Percentiles rank a stretch among this genome's conserved stretches.
These are phyloP conservation scores for Lemur catta DNA, from an alignment of 2,797 vertebrate genomes.

Conservation along the genomic window DNA sequence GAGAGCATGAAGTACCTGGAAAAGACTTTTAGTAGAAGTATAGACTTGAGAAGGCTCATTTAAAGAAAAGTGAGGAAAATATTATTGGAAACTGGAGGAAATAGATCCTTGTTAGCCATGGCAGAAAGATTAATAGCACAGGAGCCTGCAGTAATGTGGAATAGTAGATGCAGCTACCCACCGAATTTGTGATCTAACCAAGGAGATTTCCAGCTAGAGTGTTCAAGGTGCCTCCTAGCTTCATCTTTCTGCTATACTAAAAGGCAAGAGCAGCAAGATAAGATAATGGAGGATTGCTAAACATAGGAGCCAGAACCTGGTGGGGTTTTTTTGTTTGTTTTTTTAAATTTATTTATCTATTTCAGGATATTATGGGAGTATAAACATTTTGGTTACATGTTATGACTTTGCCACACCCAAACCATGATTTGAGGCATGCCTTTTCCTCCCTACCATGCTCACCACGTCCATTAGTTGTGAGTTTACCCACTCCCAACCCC, in stretches of 20 bases:
- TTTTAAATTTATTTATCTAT: too few species aligned
- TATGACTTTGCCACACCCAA: too few species aligned
- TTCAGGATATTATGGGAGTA: too few species aligned
- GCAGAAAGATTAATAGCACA: neutral
- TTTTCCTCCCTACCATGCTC: too few species aligned
- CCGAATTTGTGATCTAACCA: neutral
- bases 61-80: neutral
- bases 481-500: too few species aligned
- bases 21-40: neutral
- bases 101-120: neutral
- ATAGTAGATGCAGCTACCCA: neutral
- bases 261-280: neutral
- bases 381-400: too few species aligned
- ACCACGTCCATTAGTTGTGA: too few species aligned
- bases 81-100: neutral
- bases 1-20: neutral
- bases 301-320: neutral
- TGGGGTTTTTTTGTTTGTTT: too few species aligned
- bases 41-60: neutral
- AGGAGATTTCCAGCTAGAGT: neutral
- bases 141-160: neutral
- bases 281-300: neutral
- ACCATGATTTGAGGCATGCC: too few species aligned
- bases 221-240: neutral
- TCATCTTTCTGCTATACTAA: neutral